Percentiles rank a stretch among this genome's conserved stretches.
Evolutionary conservation across 2,113 vertebrate genomes (phyloP).

Genomic region (Hiodon alosoides): DNA sequence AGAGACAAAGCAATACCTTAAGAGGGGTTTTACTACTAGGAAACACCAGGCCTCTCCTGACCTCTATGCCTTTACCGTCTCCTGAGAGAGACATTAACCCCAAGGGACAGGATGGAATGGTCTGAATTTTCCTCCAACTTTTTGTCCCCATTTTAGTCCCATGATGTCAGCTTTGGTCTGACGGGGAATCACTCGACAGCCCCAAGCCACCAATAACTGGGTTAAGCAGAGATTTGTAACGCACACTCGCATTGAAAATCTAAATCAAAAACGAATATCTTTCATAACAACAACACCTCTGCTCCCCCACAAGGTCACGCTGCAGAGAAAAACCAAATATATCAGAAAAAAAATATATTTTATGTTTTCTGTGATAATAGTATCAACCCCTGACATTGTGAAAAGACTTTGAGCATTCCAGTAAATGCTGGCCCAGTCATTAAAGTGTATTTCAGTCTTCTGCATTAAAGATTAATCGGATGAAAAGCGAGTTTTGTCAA

Average conservation of each 20-base stretch:
- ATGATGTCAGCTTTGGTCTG: not conserved
- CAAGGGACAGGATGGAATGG: conserved; percentile 12
- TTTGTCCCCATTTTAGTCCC: not conserved
- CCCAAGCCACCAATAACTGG: conserved; percentile 10
- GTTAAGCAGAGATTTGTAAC: conserved; percentile 24
- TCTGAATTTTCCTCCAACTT: conserved; percentile 25
- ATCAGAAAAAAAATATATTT: not conserved
- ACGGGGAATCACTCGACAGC: not conserved
- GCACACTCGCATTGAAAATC: conserved; percentile 10
- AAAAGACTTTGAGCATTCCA: too few relatives aligned
- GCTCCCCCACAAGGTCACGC: conserved; percentile 20
- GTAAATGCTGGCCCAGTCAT: too few relatives aligned
- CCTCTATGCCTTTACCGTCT: conserved; percentile 11
- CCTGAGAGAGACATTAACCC: conserved; percentile 44
- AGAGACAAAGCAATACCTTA: conserved; percentile 7
- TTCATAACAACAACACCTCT: not conserved
- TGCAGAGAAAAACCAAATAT: not conserved
- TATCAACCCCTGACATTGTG: too few relatives aligned
- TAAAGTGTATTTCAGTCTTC: too few relatives aligned
- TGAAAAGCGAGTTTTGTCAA: too few relatives aligned
- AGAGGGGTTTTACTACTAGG: conserved; percentile 19
- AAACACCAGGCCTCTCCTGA: not conserved
- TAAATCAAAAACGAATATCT: not conserved
- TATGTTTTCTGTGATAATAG: too few relatives aligned
- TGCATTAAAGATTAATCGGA: too few relatives aligned